Evolutionary conservation across 2,888 invertebrate species (phyloP).

Genomic region (Steinernema scapterisci): DNA sequence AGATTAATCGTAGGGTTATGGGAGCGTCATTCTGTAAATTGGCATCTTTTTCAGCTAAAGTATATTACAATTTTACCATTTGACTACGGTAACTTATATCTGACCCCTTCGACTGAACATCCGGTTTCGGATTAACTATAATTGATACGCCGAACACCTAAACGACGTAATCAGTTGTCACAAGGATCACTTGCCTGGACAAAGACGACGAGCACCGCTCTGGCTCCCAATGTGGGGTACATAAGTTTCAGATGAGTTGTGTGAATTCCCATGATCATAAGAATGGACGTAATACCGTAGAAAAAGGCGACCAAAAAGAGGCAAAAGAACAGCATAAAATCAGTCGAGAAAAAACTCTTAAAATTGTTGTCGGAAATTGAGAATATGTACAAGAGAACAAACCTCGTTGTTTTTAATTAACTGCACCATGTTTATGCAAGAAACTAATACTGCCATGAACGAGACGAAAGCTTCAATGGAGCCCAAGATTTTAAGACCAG

Average conservation of each 20-base stretch:
- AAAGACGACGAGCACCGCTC: conserved; percentile 55
- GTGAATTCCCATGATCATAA: conserved; percentile 48
- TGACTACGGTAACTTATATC: not conserved
- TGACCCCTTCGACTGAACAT: not conserved
- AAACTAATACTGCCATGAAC: not conserved
- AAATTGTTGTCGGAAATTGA: not conserved
- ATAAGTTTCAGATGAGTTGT: conserved; percentile 46
- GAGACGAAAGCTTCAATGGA: conserved; percentile 36
- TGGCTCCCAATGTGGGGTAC: conserved; percentile 55
- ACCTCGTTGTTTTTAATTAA: not conserved
- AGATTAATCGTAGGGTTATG: conserved; percentile 51
- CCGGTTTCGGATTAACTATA: conserved; percentile 47
- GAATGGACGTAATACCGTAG: conserved; percentile 45
- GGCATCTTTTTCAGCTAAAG: not conserved
- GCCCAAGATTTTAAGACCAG: conserved; percentile 48
- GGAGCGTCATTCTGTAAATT: conserved; percentile 42
- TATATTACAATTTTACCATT: not conserved
- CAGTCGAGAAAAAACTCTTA: not conserved
- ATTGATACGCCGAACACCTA: conserved; percentile 58
- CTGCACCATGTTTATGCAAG: not conserved
- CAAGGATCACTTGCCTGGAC: conserved; percentile 45
- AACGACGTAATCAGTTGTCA: conserved; percentile 5
- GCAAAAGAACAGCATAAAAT: conserved; percentile 35
- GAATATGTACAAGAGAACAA: not conserved
- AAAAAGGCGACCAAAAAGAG: conserved; percentile 46